phyloP scores from a whole-genome alignment of 2,113 vertebrate species.

The Sphyrna mokarran region DNA sequence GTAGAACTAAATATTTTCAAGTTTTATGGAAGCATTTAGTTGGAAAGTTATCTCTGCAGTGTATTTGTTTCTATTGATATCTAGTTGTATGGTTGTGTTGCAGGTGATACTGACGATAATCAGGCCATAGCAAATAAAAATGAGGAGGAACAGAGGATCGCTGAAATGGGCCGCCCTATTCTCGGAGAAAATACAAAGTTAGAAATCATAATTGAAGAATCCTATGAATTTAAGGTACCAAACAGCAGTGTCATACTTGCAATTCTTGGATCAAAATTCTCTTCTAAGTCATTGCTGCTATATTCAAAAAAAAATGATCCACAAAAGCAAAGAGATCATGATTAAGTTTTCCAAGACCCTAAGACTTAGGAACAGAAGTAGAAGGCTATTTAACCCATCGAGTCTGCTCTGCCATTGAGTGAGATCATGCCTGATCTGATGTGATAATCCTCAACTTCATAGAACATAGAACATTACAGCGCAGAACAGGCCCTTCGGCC shows the following conservation, averaged over 20 bases:
- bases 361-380: no score
- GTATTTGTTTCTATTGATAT: constrained; percentile 30
- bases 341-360: not conserved
- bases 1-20: not conserved
- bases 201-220: constrained; percentile 89
- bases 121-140: constrained; percentile 71
- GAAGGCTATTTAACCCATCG: no score
- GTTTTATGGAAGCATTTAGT: not conserved
- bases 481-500: no score
- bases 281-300: not conserved
- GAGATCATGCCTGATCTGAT: no score
- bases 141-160: constrained; percentile 78
- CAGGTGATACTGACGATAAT: constrained; percentile 71
- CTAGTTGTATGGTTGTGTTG: constrained; percentile 41
- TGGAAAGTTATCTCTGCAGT: not conserved
- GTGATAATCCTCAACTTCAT: no score
- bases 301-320: not conserved
- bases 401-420: no score
- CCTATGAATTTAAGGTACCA: constrained; percentile 92
- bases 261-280: not conserved
- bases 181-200: constrained; percentile 79
- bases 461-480: no score
- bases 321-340: not conserved
- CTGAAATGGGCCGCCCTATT: constrained; percentile 77
- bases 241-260: not conserved